Percentiles rank a stretch among this genome's conserved stretches.
These are phyloP conservation scores for Mimumesa dahlbomi DNA, from an alignment of 2,888 invertebrate species.

Conservation along the genomic window DNA sequence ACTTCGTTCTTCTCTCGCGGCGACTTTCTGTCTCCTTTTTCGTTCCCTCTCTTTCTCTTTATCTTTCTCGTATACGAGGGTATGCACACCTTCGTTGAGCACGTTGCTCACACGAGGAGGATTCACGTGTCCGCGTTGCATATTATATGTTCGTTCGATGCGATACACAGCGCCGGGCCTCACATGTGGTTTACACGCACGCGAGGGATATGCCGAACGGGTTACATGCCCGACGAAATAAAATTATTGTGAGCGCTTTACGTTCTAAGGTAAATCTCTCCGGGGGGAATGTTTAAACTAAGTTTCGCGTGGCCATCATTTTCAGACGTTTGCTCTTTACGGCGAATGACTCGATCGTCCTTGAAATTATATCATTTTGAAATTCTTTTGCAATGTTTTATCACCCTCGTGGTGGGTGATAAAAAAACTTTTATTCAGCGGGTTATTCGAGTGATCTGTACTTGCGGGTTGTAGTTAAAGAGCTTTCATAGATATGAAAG, in stretches of 20 bases:
- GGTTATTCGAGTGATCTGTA: too few relatives aligned
- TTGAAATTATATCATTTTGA: neutral
- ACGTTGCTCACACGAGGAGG: conserved; percentile 19
- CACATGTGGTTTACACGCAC: conserved; percentile 43
- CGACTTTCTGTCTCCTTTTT: neutral
- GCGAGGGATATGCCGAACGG: conserved; percentile 25
- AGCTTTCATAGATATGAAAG: too few relatives aligned
- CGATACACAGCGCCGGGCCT: conserved; percentile 22
- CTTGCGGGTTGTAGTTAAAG: too few relatives aligned
- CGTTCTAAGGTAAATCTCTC: conserved; percentile 49
- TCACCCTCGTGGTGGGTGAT: too few relatives aligned
- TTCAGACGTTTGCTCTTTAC: conserved; percentile 21
- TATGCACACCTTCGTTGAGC: neutral
- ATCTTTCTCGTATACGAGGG: conserved; percentile 15
- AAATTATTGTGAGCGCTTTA: conserved; percentile 46
- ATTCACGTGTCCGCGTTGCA: conserved; percentile 43
- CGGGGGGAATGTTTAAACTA: conserved; percentile 29
- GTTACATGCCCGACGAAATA: conserved; percentile 42
- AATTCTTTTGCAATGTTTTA: too few relatives aligned
- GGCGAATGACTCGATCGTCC: conserved; percentile 3
- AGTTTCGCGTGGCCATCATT: conserved; percentile 22
- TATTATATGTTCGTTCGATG: conserved; percentile 40
- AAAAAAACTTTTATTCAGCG: too few relatives aligned
- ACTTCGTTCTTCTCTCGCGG: neutral
- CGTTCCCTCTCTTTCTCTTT: conserved; percentile 5